Conservation (phyloP, 1,140 invertebrate genomes). For the Drosophila santomea region DNA sequence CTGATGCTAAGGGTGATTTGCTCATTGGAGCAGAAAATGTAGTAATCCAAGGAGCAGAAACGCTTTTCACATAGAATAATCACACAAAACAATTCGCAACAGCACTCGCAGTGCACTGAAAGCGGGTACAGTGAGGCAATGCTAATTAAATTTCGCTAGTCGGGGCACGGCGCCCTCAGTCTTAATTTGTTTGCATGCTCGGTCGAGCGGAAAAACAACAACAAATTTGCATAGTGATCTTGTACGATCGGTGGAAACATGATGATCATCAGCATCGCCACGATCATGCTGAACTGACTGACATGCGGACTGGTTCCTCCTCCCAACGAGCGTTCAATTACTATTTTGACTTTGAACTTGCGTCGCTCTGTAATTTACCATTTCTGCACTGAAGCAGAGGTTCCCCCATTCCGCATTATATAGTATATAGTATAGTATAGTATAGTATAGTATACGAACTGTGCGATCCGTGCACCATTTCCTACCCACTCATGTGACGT, state of each 20-base stretch:
- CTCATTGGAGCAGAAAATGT: too few relatives aligned
- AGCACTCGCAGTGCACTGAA: slow-evolving; percentile 6
- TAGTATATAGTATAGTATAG: background rate
- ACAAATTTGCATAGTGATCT: slow-evolving; percentile 72
- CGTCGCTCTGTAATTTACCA: slow-evolving; percentile 41
- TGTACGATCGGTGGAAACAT: slow-evolving; percentile 39
- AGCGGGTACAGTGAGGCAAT: slow-evolving; percentile 45
- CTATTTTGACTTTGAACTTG: slow-evolving; percentile 76
- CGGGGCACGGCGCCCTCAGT: slow-evolving; percentile 55
- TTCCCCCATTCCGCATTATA: slow-evolving; percentile 34
- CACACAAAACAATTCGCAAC: background rate
- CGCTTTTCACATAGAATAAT: background rate
- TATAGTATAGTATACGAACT: slow-evolving; percentile 6
- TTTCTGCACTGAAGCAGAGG: slow-evolving; percentile 44
- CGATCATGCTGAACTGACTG: slow-evolving; percentile 40
- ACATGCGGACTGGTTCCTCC: slow-evolving; percentile 29
- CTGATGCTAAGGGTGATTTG: too few relatives aligned
- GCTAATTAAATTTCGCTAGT: slow-evolving; percentile 73
- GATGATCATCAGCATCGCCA: slow-evolving; percentile 6
- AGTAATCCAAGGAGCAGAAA: too few relatives aligned
- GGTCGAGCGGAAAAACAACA: slow-evolving; percentile 73
- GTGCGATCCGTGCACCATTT: slow-evolving; percentile 51
- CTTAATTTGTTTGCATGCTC: slow-evolving; percentile 81
- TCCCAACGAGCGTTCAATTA: slow-evolving; percentile 5
- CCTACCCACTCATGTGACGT: slow-evolving; percentile 65